These are phyloP conservation scores for Morpho deidamia DNA, from an alignment of 2,888 invertebrate species.

Conservation along the genomic window DNA sequence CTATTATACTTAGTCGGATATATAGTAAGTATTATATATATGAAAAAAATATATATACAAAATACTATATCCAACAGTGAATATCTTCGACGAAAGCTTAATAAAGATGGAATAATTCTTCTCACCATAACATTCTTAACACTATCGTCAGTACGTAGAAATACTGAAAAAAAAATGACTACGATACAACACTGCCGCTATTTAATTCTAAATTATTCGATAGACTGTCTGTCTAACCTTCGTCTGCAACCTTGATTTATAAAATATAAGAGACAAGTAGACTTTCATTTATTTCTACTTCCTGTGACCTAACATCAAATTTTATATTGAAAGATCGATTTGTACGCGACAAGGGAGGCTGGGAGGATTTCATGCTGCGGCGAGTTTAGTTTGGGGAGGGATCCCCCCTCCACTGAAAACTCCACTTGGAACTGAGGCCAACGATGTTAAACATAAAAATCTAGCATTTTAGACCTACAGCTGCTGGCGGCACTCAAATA, in stretches of 20 bases:
- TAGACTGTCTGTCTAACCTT: not conserved
- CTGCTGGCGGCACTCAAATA: constrained; percentile 26
- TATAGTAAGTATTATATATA: too few species aligned
- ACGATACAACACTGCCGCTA: not conserved
- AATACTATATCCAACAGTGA: too few species aligned
- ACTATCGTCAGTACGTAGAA: too few species aligned
- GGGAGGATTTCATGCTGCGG: constrained; percentile 22
- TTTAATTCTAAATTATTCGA: not conserved
- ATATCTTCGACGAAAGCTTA: too few species aligned
- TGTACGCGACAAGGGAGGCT: constrained; percentile 15
- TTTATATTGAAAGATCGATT: constrained; percentile 25
- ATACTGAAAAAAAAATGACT: too few species aligned
- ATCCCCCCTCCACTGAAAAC: constrained; percentile 39
- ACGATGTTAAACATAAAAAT: constrained; percentile 34
- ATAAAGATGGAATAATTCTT: too few species aligned
- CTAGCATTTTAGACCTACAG: constrained; percentile 28
- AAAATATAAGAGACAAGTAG: not conserved
- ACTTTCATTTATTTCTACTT: constrained; percentile 1
- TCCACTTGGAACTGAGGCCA: constrained; percentile 33
- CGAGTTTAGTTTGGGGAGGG: constrained; percentile 24
- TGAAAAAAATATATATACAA: too few species aligned
- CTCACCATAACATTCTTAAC: too few species aligned
- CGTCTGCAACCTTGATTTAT: not conserved
- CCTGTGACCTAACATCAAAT: constrained; percentile 14
- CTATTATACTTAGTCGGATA: too few species aligned